phyloP scores from a whole-genome alignment of 2,113 vertebrate species.

The Ceyx melanurus region DNA sequence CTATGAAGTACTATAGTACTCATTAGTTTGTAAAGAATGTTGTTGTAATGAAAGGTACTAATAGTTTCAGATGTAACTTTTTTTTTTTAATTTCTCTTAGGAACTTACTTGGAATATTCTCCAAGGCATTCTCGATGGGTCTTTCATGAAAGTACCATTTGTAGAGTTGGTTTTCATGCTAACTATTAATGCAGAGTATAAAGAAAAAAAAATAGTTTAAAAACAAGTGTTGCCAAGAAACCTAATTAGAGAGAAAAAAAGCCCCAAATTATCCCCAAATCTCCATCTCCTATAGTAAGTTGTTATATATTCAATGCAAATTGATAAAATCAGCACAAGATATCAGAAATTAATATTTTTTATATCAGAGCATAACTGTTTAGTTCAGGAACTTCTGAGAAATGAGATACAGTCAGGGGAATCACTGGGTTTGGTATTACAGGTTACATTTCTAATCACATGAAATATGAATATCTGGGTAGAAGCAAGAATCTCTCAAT shows the following conservation, averaged over 20 bases:
- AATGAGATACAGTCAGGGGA: neutral
- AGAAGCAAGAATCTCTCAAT: neutral
- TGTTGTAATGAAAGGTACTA: neutral
- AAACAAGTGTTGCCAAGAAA: neutral
- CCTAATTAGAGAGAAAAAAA: neutral
- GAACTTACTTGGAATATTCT: neutral
- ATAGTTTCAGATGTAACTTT: neutral
- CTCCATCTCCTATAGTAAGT: neutral
- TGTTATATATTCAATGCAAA: neutral
- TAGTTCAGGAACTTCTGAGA: neutral
- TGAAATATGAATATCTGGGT: neutral
- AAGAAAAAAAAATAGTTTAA: neutral
- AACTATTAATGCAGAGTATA: neutral
- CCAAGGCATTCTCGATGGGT: neutral
- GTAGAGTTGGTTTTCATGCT: neutral
- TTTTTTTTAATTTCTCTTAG: neutral
- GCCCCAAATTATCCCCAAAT: neutral
- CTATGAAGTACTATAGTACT: neutral
- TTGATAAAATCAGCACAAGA: neutral
- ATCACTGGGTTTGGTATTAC: neutral
- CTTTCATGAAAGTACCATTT: constrained; percentile 5
- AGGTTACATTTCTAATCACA: neutral
- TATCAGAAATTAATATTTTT: neutral
- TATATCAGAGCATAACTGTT: neutral
- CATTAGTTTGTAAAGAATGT: neutral